Base-by-base conservation (phyloP, 2,113 vertebrate species). In the Neotoma lepida region DNA sequence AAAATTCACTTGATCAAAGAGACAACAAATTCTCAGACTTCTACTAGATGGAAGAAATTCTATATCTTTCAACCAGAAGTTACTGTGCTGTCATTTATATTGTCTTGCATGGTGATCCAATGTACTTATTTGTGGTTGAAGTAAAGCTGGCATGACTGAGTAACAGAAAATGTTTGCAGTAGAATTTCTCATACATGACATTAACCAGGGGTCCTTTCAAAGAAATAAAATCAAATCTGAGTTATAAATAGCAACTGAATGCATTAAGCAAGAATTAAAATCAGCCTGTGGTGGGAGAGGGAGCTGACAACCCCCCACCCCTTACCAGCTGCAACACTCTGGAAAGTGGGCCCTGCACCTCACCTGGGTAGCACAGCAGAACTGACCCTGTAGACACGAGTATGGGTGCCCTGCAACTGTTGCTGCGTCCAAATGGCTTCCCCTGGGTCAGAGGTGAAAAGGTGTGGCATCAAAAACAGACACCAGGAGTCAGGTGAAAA, bases 221-320 rank as follows among this genome's bases (percentile, higher is more conserved):
- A 93, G 63, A 92, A 91, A 74, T 22, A 84, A 91, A 97, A 64
- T 0, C 6, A 93, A 93, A 84, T 4, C 1, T 61, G 14, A 89
- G 24, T 88, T 46, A 26, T 51, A 93, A 87, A 64, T 39, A 68
- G 35, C 46, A 80, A 56, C 9, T 56, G n/a, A 73, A 26, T 24
- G 6, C 10, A 81, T 15, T 58, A 28, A 81, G 8, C 8, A 81
- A 58, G 54, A 70, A n/a, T n/a, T 70, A 18, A n/a, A 70, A 70
- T n/a, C 35, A 70, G 66, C 17, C 30, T 70, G 1, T n/a, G 15
- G 6, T n/a, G 35, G 35, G 15, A 8, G 66, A 18, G 33, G 35
- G 15, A n/a, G 33, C 6, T 35, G 15, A n/a, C 15, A 6, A 0
- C 2, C 35, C 66, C 6, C 17, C 17, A 6, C 66, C 2, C 17